phyloP scores from a whole-genome alignment of 2,113 vertebrate genomes.

The Anseranas semipalmata region DNA sequence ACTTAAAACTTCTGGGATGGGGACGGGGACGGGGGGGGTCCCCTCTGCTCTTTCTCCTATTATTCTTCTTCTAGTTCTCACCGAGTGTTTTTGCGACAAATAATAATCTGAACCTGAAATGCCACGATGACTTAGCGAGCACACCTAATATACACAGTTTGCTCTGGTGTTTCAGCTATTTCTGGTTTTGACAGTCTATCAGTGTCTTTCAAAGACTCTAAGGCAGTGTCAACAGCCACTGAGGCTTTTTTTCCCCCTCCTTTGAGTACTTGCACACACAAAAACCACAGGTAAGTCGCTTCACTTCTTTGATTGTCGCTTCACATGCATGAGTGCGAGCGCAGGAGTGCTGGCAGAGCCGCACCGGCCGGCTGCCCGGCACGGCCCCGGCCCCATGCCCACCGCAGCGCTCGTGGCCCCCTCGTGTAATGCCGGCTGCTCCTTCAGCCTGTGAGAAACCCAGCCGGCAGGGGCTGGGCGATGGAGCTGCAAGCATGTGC shows the following conservation, averaged over 20 bases:
- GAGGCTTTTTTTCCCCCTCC: background rate
- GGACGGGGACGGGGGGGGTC: too few species aligned
- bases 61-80: background rate
- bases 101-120: background rate
- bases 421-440: background rate
- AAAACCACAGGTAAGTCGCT: background rate
- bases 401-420: background rate
- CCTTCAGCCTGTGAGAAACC: slow-evolving; percentile 21
- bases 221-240: background rate
- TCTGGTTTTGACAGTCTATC: background rate
- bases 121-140: background rate
- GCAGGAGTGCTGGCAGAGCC: background rate
- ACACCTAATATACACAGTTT: background rate
- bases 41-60: background rate
- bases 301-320: background rate
- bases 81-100: background rate
- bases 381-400: background rate
- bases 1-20: background rate
- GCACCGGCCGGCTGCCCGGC: background rate
- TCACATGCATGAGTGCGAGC: background rate
- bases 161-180: background rate
- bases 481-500: background rate
- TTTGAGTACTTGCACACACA: background rate
- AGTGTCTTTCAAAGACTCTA: background rate
- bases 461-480: background rate